Percentiles rank a stretch among this genome's conserved stretches.
Conservation (phyloP, 2,113 vertebrate genomes). For the Stigmatopora argus region DNA sequence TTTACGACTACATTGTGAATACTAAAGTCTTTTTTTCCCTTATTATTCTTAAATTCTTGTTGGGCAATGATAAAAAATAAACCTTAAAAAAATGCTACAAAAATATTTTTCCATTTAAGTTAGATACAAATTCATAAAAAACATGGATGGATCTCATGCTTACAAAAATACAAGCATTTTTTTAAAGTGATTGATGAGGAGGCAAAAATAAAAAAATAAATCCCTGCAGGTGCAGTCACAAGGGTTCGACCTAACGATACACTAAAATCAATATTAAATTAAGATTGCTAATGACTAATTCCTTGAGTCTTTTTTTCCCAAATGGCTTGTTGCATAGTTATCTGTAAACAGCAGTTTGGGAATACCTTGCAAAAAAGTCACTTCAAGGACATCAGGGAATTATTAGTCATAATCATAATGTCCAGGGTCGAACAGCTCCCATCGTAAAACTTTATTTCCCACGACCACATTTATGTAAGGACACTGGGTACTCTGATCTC, state of each 20-base stretch:
- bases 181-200: neutral
- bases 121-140: neutral
- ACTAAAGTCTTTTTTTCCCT: too few relatives aligned
- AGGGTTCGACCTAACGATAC: neutral
- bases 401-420: neutral
- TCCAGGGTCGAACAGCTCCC: neutral
- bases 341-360: neutral
- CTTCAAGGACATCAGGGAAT: neutral
- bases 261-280: neutral
- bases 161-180: neutral
- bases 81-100: too few relatives aligned
- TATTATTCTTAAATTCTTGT: too few relatives aligned
- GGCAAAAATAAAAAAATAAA: neutral
- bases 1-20: too few relatives aligned
- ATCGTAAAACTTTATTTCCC: neutral
- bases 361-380: neutral
- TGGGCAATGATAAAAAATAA: too few relatives aligned
- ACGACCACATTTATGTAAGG: neutral
- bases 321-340: neutral
- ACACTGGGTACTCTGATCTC: neutral
- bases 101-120: neutral
- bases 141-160: neutral
- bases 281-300: conserved; percentile 1
- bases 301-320: neutral
- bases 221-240: neutral